Conservation (phyloP, 1,140 invertebrate genomes). For the Gryllus bimaculatus region DNA sequence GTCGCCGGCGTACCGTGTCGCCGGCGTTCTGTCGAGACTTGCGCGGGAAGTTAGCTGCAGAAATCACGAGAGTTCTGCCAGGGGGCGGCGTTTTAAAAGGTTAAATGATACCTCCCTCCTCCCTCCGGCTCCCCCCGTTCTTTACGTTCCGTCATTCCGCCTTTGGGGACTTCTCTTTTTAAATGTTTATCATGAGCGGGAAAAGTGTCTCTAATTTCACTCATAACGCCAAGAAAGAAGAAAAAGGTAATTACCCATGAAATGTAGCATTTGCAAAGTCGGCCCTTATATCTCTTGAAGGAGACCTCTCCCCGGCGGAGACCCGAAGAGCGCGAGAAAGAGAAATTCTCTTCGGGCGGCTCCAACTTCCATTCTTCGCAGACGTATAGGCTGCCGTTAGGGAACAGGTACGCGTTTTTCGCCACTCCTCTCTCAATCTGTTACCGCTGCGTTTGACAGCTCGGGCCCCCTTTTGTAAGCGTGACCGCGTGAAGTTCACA, state of each 20-base stretch:
- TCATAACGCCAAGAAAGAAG: conserved; percentile 1
- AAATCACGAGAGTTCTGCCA: too few species aligned
- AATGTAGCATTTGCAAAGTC: background rate
- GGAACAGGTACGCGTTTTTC: too few species aligned
- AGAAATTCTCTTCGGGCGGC: background rate
- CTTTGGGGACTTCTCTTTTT: background rate
- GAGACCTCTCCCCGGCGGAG: background rate
- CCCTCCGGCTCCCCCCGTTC: background rate
- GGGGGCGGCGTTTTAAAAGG: background rate
- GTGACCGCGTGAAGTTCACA: too few species aligned
- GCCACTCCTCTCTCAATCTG: too few species aligned
- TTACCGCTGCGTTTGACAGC: too few species aligned
- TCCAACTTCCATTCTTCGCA: background rate
- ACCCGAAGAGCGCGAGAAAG: background rate
- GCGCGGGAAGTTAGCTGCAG: too few species aligned
- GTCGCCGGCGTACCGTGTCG: too few species aligned
- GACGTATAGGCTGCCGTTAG: background rate
- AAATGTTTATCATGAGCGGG: background rate
- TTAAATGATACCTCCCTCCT: background rate
- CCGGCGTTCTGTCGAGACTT: too few species aligned
- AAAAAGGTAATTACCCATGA: conserved; percentile 5
- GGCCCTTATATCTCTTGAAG: background rate
- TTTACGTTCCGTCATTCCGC: background rate
- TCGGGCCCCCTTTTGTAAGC: too few species aligned
- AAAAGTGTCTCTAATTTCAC: background rate